These are phyloP conservation scores for Graphium colonna DNA, from an alignment of 2,888 invertebrate species.

Conservation along the genomic window DNA sequence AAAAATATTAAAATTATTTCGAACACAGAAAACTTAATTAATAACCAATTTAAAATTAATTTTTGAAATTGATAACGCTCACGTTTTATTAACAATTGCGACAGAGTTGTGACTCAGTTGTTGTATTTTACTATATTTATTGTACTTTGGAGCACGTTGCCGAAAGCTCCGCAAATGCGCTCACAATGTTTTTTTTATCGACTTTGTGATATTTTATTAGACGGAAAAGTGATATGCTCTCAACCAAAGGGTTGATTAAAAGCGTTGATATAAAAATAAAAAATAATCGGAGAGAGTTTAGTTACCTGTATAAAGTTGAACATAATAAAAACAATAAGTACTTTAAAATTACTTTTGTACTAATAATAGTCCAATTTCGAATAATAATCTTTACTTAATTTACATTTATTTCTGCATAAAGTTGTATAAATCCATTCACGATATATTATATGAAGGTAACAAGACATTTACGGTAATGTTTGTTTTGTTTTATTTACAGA, in stretches of 20 bases:
- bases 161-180: background rate
- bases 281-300: background rate
- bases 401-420: too few relatives aligned
- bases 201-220: background rate
- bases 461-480: too few relatives aligned
- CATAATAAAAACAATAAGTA: too few relatives aligned
- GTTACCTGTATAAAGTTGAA: too few relatives aligned
- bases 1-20: slow-evolving; percentile 2
- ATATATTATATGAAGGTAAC: too few relatives aligned
- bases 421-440: too few relatives aligned
- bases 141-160: background rate
- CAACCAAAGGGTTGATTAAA: background rate
- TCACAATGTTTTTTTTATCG: background rate
- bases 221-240: background rate
- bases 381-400: too few relatives aligned
- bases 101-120: background rate
- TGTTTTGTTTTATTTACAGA: too few relatives aligned
- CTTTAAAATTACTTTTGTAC: background rate
- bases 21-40: too few relatives aligned
- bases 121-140: background rate
- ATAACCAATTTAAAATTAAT: background rate
- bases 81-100: background rate
- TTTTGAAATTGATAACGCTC: background rate
- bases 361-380: too few relatives aligned
- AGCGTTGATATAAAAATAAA: background rate